These are phyloP conservation scores for Chesias legatella DNA, from an alignment of 2,888 invertebrate species.

Conservation along the genomic window DNA sequence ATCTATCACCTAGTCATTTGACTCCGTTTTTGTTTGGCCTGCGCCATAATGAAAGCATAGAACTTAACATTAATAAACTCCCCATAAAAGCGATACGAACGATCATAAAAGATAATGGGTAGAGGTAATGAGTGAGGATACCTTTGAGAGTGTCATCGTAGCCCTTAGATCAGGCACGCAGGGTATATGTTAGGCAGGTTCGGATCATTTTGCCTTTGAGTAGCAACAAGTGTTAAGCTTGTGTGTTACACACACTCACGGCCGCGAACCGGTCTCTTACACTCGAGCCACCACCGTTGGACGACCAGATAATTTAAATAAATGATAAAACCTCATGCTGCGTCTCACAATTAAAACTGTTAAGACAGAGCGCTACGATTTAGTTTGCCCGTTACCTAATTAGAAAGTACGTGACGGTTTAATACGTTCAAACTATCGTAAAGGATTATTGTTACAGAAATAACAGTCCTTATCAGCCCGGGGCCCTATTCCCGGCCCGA, in stretches of 20 bases:
- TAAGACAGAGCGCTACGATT: slow-evolving; percentile 51
- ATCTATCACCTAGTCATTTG: too few species aligned
- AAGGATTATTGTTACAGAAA: neutral
- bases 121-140: too few species aligned
- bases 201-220: slow-evolving; percentile 31
- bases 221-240: slow-evolving; percentile 34
- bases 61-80: too few species aligned
- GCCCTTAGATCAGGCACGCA: slow-evolving; percentile 4
- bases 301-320: slow-evolving; percentile 67
- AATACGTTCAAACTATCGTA: neutral
- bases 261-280: slow-evolving; percentile 63
- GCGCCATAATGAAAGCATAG: too few species aligned
- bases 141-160: too few species aligned
- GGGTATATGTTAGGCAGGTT: slow-evolving; percentile 36
- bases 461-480: too few species aligned
- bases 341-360: slow-evolving; percentile 69
- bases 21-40: too few species aligned
- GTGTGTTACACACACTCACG: slow-evolving; percentile 40
- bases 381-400: slow-evolving; percentile 58
- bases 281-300: slow-evolving; percentile 61
- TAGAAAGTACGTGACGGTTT: slow-evolving; percentile 43
- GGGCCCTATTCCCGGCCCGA: too few species aligned
- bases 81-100: too few species aligned
- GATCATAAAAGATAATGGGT: too few species aligned
- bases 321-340: slow-evolving; percentile 60